Base-by-base conservation (phyloP, 2,888 invertebrate species). In the Coecobrya sp. region DNA sequence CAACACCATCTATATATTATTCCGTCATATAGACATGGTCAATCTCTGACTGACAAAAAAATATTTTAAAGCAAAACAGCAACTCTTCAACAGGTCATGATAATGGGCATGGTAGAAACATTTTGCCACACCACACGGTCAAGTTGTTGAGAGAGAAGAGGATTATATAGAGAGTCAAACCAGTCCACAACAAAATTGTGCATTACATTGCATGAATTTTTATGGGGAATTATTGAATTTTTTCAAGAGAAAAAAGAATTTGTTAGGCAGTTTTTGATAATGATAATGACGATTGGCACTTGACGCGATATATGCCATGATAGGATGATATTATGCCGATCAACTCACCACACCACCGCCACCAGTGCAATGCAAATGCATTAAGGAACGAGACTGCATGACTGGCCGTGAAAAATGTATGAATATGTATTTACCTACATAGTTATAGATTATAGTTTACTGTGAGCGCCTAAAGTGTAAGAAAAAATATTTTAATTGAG, bases 141-240 rank as follows among this genome's bases (percentile, higher is more conserved):
- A 86, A 84, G 65, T 65, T 55, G 22, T 65, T 36, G n/a, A 30
- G 11, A 10, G 22, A 49, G 8, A 49, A 11, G 49, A 76, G 22
- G 22, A 49, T 45, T 45, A 22, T 49, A 76, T 52, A 55, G 36
- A 25, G 52, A 87, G 62, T 27, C 19, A 88, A 88, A 88, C 88
- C 88, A 81, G 88, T 88, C 81, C 65, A 88, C 49, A 68, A 88
- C 22, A 36, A 10, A 42, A 8, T 62, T 59, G 59, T 84, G 55
- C 42, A 76, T 59, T n/a, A 62, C 84, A 84, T 65, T 84, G 42
- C 25, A n/a, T 79, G 88, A 81, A 88, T 88, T 88, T 88, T 88
- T 88, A 88, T 88, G 88, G 81, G 88, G 30, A 88, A 81, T 88
- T 88, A 88, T 88, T 88, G 87, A 55, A 88, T 88, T 76, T 88